Percentiles rank a stretch among this genome's conserved stretches.
These are phyloP conservation scores for Euura saliciscinereae DNA, from an alignment of 1,140 invertebrate species.

Conservation along the genomic window DNA sequence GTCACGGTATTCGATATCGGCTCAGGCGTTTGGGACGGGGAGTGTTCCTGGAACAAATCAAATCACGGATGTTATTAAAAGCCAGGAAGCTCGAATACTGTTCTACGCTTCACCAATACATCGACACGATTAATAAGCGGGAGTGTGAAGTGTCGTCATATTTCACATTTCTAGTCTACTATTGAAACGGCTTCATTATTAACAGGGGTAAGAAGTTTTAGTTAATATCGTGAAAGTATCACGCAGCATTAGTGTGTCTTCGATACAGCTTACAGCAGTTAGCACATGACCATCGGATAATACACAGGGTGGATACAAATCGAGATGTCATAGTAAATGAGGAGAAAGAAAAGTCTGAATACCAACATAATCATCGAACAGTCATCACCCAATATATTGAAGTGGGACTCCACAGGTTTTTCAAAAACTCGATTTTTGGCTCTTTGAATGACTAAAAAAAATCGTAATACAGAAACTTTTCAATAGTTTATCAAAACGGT, in stretches of 20 bases:
- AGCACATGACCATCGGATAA: neutral
- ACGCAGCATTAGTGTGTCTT: neutral
- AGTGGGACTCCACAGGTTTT: too few species aligned
- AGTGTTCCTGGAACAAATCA: constrained; percentile 26
- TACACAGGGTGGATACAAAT: neutral
- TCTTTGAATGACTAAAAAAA: too few species aligned
- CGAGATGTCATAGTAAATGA: too few species aligned
- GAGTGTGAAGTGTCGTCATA: neutral
- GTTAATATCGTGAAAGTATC: neutral
- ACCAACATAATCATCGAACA: neutral
- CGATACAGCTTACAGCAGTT: neutral
- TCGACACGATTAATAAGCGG: constrained; percentile 15
- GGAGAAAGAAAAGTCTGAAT: neutral
- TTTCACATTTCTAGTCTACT: too few species aligned
- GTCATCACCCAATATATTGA: neutral
- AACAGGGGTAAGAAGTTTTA: too few species aligned
- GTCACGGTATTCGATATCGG: constrained; percentile 16
- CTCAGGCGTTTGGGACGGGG: constrained; percentile 14
- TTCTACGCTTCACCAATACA: neutral
- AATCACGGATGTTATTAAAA: neutral
- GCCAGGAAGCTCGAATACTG: neutral
- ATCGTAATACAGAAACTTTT: too few species aligned
- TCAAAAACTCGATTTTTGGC: too few species aligned
- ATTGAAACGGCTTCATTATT: too few species aligned
- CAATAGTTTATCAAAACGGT: too few species aligned